phyloP scores from a whole-genome alignment of 1,140 invertebrate species.

The Dufourea novaeangliae region DNA sequence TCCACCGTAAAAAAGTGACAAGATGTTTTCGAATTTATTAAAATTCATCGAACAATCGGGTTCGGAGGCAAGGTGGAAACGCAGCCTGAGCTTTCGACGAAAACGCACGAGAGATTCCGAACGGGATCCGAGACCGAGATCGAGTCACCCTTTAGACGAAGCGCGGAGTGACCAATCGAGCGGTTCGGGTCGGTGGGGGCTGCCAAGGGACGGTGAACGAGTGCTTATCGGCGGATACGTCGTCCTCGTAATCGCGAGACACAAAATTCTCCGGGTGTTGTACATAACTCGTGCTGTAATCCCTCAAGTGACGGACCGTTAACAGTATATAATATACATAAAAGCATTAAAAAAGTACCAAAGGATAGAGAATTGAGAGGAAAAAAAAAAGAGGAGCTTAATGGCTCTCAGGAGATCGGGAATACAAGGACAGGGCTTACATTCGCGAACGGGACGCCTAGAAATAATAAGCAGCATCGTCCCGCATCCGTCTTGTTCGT shows the following conservation, averaged over 20 bases:
- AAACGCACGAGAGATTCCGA: slow-evolving; percentile 48
- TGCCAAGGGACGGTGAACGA: slow-evolving; percentile 50
- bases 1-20: not conserved
- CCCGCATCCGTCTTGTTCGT: slow-evolving; percentile 20
- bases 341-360: not conserved
- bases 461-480: slow-evolving; percentile 23
- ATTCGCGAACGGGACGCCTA: slow-evolving; percentile 51
- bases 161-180: slow-evolving; percentile 66
- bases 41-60: not conserved
- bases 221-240: slow-evolving; percentile 24
- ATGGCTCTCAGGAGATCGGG: slow-evolving; percentile 76
- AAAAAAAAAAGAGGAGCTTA: slow-evolving; percentile 72
- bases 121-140: slow-evolving; percentile 43
- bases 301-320: not conserved
- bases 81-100: slow-evolving; percentile 51
- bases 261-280: not conserved
- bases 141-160: slow-evolving; percentile 56
- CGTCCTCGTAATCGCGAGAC: slow-evolving; percentile 11
- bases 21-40: no score
- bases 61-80: slow-evolving; percentile 23
- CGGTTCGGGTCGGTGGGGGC: slow-evolving; percentile 51
- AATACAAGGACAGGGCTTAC: slow-evolving; percentile 40
- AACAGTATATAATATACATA: no score
- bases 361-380: slow-evolving; percentile 40
- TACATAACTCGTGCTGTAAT: slow-evolving; percentile 10